Evolutionary conservation across 2,888 invertebrate genomes (phyloP).

Genomic region (Scaeva pyrastri): DNA sequence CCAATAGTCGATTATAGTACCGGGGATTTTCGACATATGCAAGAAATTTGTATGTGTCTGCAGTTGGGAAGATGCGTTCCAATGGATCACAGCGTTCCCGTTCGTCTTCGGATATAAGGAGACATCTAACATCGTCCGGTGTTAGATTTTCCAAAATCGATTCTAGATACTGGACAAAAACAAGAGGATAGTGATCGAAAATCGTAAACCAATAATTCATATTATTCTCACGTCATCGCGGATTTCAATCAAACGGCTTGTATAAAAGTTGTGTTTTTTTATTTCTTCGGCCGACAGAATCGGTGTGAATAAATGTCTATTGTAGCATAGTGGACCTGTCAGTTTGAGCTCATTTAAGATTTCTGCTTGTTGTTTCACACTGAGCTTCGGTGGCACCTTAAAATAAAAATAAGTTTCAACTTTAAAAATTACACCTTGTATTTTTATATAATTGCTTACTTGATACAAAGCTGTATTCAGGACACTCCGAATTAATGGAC

Average conservation of each 20-base stretch:
- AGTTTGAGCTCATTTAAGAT: conserved; percentile 81
- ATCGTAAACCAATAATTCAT: neutral
- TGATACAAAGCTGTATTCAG: conserved; percentile 97
- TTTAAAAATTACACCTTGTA: neutral
- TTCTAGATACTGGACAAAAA: conserved; percentile 87
- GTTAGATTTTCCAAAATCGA: conserved; percentile 93
- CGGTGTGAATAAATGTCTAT: conserved; percentile 89
- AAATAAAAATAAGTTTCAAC: neutral
- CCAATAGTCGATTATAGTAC: conserved; percentile 96
- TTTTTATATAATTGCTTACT: conserved; percentile 84
- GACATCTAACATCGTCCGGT: conserved; percentile 94
- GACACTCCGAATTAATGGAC: conserved; percentile 94
- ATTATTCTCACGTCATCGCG: conserved; percentile 80
- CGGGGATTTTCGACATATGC: conserved; percentile 91
- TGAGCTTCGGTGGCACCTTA: conserved; percentile 83
- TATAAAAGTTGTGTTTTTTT: conserved; percentile 84
- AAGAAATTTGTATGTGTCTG: conserved; percentile 90
- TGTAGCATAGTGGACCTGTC: conserved; percentile 87
- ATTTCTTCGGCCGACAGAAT: conserved; percentile 89
- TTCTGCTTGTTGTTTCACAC: conserved; percentile 81
- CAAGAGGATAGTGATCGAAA: neutral
- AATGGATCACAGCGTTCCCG: conserved; percentile 88
- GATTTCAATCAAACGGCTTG: conserved; percentile 81
- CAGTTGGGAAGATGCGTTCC: conserved; percentile 94
- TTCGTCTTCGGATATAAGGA: conserved; percentile 95